phyloP scores from a whole-genome alignment of 1,140 invertebrate genomes.

The Pseudomyrmex gracilis region DNA sequence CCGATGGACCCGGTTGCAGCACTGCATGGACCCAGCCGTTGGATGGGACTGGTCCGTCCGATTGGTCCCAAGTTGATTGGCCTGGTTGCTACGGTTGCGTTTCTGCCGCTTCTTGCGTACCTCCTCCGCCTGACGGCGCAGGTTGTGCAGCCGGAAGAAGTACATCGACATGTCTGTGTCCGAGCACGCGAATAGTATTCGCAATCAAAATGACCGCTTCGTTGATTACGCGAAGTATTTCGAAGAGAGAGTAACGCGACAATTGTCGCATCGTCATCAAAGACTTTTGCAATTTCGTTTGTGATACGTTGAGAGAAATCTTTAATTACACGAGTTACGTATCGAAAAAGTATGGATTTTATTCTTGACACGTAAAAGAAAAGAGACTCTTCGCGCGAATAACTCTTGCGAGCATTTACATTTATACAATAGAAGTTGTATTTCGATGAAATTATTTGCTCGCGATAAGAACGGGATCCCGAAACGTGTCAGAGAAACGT shows the following conservation, averaged over 20 bases:
- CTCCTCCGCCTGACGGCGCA: conserved; percentile 92
- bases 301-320: background rate
- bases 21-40: conserved; percentile 83
- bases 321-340: background rate
- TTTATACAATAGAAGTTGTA: background rate
- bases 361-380: conserved; percentile 9
- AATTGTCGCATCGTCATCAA: background rate
- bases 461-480: background rate
- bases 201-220: conserved; percentile 47
- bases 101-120: conserved; percentile 87
- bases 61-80: conserved; percentile 80
- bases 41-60: conserved; percentile 84
- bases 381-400: background rate
- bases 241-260: background rate
- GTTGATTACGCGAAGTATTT: conserved; percentile 32
- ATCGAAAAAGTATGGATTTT: background rate
- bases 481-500: background rate
- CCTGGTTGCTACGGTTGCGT: conserved; percentile 83
- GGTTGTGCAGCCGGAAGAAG: conserved; percentile 96
- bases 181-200: conserved; percentile 48
- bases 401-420: background rate
- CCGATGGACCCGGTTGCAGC: conserved; percentile 80
- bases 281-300: background rate
- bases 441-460: background rate
- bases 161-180: conserved; percentile 94